Conservation (phyloP, 2,113 vertebrate species). For the Mus pahari region DNA sequence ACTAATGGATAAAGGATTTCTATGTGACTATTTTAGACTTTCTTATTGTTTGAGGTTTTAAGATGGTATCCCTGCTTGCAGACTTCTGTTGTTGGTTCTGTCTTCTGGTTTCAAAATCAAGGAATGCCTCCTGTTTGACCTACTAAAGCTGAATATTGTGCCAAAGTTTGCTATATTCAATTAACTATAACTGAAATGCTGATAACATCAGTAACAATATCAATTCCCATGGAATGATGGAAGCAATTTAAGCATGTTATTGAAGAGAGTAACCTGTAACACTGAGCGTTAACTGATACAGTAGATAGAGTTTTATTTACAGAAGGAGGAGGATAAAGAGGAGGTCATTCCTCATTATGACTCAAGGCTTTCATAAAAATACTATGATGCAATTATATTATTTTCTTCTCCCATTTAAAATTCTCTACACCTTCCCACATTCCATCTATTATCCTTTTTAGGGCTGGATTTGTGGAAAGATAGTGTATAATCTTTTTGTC, state of each 20-base stretch:
- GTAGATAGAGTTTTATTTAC: neutral
- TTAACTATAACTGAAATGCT: neutral
- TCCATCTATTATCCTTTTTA: too few relatives aligned
- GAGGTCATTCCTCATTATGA: neutral
- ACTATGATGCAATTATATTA: neutral
- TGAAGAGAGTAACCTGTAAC: neutral
- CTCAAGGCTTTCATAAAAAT: neutral
- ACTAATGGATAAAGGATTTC: neutral
- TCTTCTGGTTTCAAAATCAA: neutral
- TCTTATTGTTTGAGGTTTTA: neutral
- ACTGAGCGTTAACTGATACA: neutral
- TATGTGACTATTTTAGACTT: neutral
- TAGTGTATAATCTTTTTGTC: too few relatives aligned
- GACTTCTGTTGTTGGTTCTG: neutral
- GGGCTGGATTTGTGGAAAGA: too few relatives aligned
- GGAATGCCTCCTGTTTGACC: neutral
- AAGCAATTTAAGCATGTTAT: neutral
- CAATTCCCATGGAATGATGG: neutral
- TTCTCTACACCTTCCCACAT: neutral
- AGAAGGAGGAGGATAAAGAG: neutral
- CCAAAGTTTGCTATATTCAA: neutral
- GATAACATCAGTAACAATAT: slow-evolving; percentile 4
- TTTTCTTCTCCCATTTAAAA: neutral
- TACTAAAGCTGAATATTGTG: slow-evolving; percentile 4
- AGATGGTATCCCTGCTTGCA: neutral